Evolutionary conservation across 2,797 vertebrate species (phyloP).

Genomic region (Falco berigora): DNA sequence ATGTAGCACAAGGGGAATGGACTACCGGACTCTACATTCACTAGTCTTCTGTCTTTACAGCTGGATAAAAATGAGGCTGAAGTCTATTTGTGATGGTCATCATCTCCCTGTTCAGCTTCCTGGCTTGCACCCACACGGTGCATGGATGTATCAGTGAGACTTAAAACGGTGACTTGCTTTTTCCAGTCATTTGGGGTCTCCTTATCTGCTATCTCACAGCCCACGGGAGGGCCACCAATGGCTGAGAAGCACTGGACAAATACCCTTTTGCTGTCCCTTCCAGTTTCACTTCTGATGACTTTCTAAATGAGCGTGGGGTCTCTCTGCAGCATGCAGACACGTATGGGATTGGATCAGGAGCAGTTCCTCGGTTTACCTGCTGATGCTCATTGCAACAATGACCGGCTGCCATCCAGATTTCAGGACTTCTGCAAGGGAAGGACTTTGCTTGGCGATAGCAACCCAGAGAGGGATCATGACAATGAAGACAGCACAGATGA

Average conservation of each 20-base stretch:
- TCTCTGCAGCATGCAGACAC: fast-evolving
- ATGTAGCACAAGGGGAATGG: not conserved
- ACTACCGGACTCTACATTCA: not conserved
- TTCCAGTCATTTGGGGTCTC: not conserved
- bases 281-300: not conserved
- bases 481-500: slow-evolving; percentile 84
- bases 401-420: slow-evolving; percentile 92
- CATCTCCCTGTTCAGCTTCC: not conserved
- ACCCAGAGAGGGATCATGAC: slow-evolving; percentile 88
- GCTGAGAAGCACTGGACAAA: not conserved
- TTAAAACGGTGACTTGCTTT: not conserved
- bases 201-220: not conserved
- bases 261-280: not conserved
- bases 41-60: not conserved
- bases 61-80: not conserved
- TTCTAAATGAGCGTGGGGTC: not conserved
- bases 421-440: slow-evolving; percentile 83
- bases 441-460: slow-evolving; percentile 79
- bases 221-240: not conserved
- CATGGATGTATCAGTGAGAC: not conserved
- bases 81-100: not conserved
- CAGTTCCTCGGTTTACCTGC: slow-evolving; percentile 79
- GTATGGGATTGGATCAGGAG: not conserved
- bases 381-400: slow-evolving; percentile 92
- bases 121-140: not conserved